Evolutionary conservation across 2,888 invertebrate genomes (phyloP), one percentile per base, ranked within the genome.

Genomic region (Chymomyza amoena): DNA sequence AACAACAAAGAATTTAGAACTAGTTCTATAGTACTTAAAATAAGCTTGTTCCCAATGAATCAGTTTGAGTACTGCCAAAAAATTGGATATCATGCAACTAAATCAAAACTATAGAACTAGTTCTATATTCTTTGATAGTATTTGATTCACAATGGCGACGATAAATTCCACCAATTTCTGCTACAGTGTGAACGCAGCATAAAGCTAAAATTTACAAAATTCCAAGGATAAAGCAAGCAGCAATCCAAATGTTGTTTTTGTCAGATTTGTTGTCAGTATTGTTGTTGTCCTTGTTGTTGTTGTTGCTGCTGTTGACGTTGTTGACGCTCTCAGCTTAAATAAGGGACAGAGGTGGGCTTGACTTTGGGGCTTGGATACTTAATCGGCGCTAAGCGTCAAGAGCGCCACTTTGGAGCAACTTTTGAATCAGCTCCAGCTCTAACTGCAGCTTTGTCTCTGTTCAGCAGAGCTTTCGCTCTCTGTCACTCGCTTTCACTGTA

Each of bases 361-460:
- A 60, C 60, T 60, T 60, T 32, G 36, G 16, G 39, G n/a, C 60
- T 57, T 57, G 60, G 32, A 2, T 60, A 6, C 25, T 60, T 60
- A 60, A 60, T 60, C 60, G 60, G 15, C 36, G 60, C 36, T 32
- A n/a, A 60, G 60, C 60, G 60, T 36, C 60, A 60, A 60, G 60
- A 13, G 36, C 60, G 60, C 15, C 60, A 60, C 36, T 60, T 60
- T 36, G 60, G 60, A 7, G 54, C 20, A 18, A 20, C 54, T 60
- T 60, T 68, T 28, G 4, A 60, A 64, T 67, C 52, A 45, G n/a
- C n/a, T n/a, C n/a, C n/a, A n/a, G 39, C 39, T 45, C 39, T 10
- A 45, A 45, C 39, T 45, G 2, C 13, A 45, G 39, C 32, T 62
- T 57, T 66, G 50, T 15, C 59, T 25, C 64, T 7, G 32, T 32